Conservation (phyloP, 2,888 invertebrate species). For the Hydraecia micacea region DNA sequence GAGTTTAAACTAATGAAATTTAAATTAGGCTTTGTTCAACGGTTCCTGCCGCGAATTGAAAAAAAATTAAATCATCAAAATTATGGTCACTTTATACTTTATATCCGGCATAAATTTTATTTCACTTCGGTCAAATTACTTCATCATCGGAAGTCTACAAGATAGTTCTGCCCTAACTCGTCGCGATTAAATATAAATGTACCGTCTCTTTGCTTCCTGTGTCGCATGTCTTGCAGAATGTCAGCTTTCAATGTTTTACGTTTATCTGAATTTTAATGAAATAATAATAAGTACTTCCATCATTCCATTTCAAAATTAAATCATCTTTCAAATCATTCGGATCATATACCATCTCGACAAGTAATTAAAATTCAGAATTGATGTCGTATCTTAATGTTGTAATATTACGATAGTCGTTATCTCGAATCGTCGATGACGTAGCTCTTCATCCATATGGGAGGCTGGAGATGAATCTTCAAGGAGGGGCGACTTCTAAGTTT, state of each 20-base stretch:
- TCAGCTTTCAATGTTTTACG: conserved; percentile 71
- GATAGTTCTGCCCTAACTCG: conserved; percentile 6
- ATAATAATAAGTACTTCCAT: background rate
- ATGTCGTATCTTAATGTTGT: conserved; percentile 32
- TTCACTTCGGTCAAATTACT: conserved; percentile 18
- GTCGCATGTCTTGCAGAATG: conserved; percentile 70
- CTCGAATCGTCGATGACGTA: conserved; percentile 20
- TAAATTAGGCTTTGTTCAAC: conserved; percentile 4
- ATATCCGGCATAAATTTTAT: background rate
- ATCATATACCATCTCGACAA: conserved; percentile 9
- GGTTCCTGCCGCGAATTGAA: background rate
- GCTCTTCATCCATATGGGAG: conserved; percentile 23
- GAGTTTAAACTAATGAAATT: conserved; percentile 27
- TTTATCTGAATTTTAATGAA: conserved; percentile 61
- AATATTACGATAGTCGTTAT: background rate
- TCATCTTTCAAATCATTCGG: background rate
- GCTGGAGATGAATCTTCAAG: conserved; percentile 8
- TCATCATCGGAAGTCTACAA: background rate
- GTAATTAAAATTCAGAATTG: conserved; percentile 57
- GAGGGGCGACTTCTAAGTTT: background rate
- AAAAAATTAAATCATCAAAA: background rate
- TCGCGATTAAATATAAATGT: background rate
- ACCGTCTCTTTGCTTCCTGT: conserved; percentile 67
- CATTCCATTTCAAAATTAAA: background rate
- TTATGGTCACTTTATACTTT: background rate